Base-by-base conservation (phyloP, 2,888 invertebrate genomes). In the Syrista parreyssii region DNA sequence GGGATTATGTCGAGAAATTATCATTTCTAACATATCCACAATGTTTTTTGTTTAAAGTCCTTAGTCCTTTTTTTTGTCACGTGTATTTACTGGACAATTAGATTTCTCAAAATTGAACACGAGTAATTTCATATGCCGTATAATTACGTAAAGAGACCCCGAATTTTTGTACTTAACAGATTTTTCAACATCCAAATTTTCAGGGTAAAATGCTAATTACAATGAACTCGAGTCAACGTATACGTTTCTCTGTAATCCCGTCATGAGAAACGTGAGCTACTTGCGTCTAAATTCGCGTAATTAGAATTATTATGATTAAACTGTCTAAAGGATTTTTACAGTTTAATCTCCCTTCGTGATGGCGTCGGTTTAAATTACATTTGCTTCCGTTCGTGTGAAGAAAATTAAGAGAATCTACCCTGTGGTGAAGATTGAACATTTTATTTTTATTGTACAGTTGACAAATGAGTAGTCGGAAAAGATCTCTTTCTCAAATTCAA, bases 271-370 rank as follows among this genome's bases (percentile, higher is more conserved):
- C 55, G 55, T 55, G 55, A 55, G 23, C 55, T 23, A 6, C 55
- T 55, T 23, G 55, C 23, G 6, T 23, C 55, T 55, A 55, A 15
- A 55, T 55, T 55, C 32, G 71, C 30, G 80, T 83, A 86, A 87
- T 88, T 86, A 85, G 79, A 87, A 87, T 86, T 85, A 88, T 88
- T 86, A 87, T 86, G 88, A 88, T 87, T 86, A 87, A 88, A 83
- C 79, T 80, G 81, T 80, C 77, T 79, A 78, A 80, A 75, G 76
- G 76, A 78, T 81, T 76, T 80, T 80, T 81, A 79, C 78, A 74
- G 77, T 81, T 83, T 85, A 82, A 84, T 85, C 79, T 79, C 75
- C 77, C 73, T 80, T 81, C 68, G 71, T 55, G 68, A 36, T 76
- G 72, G 34, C 72, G 68, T 73, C 6, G 80, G 79, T 82, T 80